A percentile compares a stretch with the other conserved stretches of the same genome.
Conservation (phyloP, 2,888 invertebrate species). For the Euclidia mi region DNA sequence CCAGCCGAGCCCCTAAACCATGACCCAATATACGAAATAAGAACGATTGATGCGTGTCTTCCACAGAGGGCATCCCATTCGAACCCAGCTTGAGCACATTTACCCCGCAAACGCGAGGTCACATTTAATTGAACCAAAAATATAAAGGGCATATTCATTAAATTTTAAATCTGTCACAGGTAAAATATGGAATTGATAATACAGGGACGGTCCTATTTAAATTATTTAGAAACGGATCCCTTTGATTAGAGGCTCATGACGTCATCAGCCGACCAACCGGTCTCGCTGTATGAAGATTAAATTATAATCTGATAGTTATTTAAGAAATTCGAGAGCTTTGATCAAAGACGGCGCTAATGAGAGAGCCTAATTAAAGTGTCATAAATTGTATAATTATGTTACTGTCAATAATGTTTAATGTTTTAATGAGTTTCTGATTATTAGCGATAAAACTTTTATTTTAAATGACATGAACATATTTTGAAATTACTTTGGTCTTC, state of each 20-base stretch:
- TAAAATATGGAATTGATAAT: conserved; percentile 54
- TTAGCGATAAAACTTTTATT: no score
- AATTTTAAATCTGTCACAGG: conserved; percentile 39
- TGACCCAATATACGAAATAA: no score
- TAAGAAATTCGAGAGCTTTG: conserved; percentile 28
- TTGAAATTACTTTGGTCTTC: no score
- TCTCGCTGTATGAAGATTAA: conserved; percentile 31
- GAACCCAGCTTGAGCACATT: conserved; percentile 22
- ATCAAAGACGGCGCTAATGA: conserved; percentile 42
- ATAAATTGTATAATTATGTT: not conserved
- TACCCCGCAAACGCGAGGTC: conserved; percentile 12
- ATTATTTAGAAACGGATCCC: conserved; percentile 47
- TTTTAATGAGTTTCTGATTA: no score
- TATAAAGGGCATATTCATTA: conserved; percentile 34
- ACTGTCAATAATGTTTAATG: no score
- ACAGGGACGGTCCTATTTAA: conserved; percentile 35
- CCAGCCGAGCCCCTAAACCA: no score
- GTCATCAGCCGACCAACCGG: conserved; percentile 20
- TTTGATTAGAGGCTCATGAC: conserved; percentile 40
- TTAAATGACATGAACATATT: no score
- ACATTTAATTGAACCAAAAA: conserved; percentile 28
- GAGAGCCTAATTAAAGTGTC: conserved; percentile 12
- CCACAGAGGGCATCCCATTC: conserved; percentile 23
- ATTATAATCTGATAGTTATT: conserved; percentile 49
- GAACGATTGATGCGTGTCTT: not conserved